Evolutionary conservation across 2,797 vertebrate genomes (phyloP).

Genomic region (Coreius guichenoti): DNA sequence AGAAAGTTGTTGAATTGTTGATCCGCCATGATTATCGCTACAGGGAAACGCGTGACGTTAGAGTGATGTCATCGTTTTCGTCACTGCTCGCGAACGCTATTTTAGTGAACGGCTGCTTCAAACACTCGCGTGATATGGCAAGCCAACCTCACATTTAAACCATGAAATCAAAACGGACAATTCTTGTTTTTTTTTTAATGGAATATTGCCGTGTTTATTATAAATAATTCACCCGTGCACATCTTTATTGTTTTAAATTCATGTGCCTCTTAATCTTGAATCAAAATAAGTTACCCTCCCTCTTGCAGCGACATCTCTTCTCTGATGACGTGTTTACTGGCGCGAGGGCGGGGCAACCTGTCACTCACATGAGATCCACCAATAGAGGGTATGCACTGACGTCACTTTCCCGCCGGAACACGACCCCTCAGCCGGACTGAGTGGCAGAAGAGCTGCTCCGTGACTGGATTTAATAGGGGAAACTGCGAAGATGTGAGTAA

Average conservation of each 20-base stretch:
- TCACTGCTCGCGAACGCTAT: constrained; percentile 20
- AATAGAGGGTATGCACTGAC: too few relatives aligned
- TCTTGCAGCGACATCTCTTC: too few relatives aligned
- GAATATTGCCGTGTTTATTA: background rate
- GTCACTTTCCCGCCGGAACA: too few relatives aligned
- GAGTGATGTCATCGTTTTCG: constrained; percentile 60
- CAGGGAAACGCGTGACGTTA: constrained; percentile 51
- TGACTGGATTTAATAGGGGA: too few relatives aligned
- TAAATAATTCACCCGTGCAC: background rate
- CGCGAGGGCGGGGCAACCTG: background rate
- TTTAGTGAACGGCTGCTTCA: too few relatives aligned
- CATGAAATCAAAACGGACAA: background rate
- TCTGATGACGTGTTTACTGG: background rate
- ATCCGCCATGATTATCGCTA: constrained; percentile 65
- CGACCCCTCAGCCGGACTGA: too few relatives aligned
- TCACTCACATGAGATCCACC: background rate
- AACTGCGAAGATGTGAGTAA: too few relatives aligned
- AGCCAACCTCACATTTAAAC: background rate
- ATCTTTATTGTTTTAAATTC: background rate
- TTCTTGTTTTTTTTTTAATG: background rate
- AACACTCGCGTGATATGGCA: background rate
- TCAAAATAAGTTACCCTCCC: background rate
- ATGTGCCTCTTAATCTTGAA: background rate
- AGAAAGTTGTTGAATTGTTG: constrained; percentile 60
- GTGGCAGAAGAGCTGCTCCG: too few relatives aligned